Conservation (phyloP, 2,888 invertebrate genomes). For the Stenolophus ochropezus region DNA sequence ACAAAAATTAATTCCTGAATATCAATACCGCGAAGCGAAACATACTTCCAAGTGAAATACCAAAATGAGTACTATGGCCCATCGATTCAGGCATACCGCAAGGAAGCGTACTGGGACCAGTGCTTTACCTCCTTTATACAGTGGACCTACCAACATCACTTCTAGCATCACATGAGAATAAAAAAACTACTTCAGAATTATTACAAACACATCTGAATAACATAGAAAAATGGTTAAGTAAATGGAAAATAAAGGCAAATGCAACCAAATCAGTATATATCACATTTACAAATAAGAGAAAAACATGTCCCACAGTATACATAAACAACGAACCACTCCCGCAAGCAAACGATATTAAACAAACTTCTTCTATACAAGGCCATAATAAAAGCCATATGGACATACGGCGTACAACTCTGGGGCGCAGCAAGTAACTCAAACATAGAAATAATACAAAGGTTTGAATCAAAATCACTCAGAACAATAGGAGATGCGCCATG, state of each 20-base stretch:
- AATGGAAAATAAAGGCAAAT: too few relatives aligned
- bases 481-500: constrained; percentile 20
- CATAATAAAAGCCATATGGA: constrained; percentile 28
- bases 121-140: constrained; percentile 62
- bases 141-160: constrained; percentile 62
- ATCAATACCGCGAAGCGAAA: background rate
- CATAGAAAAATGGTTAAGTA: too few relatives aligned
- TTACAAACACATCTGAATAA: too few relatives aligned
- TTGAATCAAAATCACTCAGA: constrained; percentile 3
- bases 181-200: too few relatives aligned
- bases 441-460: constrained; percentile 36
- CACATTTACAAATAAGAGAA: too few relatives aligned
- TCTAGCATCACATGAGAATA: constrained; percentile 58
- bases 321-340: too few relatives aligned
- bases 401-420: constrained; percentile 19
- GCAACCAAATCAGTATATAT: too few relatives aligned
- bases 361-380: constrained; percentile 8
- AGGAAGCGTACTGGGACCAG: constrained; percentile 63
- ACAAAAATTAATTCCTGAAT: too few relatives aligned
- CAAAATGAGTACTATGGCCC: too few relatives aligned
- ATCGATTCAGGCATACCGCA: constrained; percentile 63
- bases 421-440: constrained; percentile 19
- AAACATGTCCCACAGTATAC: too few relatives aligned
- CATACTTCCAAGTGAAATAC: constrained; percentile 38
- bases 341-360: constrained; percentile 32